Base-by-base conservation (phyloP, 1,140 invertebrate genomes). In the Triops cancriformis region DNA sequence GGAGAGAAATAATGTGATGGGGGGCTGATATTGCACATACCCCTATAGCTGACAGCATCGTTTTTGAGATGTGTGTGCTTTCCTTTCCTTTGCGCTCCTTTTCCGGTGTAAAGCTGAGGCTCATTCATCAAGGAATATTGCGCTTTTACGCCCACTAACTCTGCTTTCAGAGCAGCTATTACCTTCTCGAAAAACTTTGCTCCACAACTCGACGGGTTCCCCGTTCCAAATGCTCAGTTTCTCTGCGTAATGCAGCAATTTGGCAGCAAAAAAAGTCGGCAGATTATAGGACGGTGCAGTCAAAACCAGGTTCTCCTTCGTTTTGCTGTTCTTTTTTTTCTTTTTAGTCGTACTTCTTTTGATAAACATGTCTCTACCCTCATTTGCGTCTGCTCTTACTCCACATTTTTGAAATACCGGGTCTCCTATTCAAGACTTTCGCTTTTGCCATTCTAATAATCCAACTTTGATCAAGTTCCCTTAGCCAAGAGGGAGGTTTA, bases 101-200 rank as follows among this genome's bases (percentile, higher is more conserved):
- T 64, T 64, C 43, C 23, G 51, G 51, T 64, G 51, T 64, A 64
- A 64, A 64, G 51, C 51, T 23, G 18, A 23, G 14, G 51, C 51
- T 64, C 51, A 64, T 64, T 64, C 51, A 64, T 64, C 51, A 64
- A 64, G 51, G 51, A 64, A 64, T 64, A 64, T 64, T 64, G 51
- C 51, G 14, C 51, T 64, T 64, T 64, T 14, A 64, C 51, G 51
- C 51, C 51, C 9, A 18, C 51, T 64, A 64, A 64, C 51, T 64
- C 10, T 64, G 51, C 51, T 23, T 64, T 64, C 51, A 64, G 51
- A 64, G 9, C 51, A 64, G 51, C 51, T 64, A 64, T 64, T 64
- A 64, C 51, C 51, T 64, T 64, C 51, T 5, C 51, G 18, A 23
- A 37, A 37, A 64, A 64, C 14, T 64, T 64, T 23, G 51, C 51